phyloP scores from a whole-genome alignment of 2,113 vertebrate genomes.

The Australoheros scitulus region DNA sequence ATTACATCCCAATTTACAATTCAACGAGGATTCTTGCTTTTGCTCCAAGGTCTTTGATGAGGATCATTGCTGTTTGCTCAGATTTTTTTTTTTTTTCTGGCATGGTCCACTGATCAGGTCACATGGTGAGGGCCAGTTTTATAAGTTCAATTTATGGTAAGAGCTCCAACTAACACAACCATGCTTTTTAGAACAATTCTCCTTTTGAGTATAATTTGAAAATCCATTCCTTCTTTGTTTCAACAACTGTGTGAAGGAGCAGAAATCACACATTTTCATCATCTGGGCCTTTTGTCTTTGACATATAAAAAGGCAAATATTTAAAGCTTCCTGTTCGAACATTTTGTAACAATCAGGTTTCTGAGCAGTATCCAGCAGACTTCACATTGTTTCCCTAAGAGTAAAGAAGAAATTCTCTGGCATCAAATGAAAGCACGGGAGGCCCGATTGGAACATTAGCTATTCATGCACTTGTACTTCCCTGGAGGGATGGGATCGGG shows the following conservation, averaged over 20 bases:
- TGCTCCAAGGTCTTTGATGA: neutral
- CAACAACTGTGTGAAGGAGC: neutral
- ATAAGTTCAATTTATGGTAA: slow-evolving; percentile 22
- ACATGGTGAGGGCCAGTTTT: slow-evolving; percentile 21
- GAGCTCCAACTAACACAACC: neutral
- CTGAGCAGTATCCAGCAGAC: neutral
- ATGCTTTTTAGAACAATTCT: neutral
- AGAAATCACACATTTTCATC: slow-evolving; percentile 45
- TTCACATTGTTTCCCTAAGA: slow-evolving; percentile 35
- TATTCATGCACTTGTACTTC: slow-evolving; percentile 65
- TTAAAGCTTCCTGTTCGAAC: slow-evolving; percentile 33
- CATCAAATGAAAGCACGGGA: slow-evolving; percentile 64
- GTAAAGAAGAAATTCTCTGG: slow-evolving; percentile 55
- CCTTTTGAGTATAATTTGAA: neutral
- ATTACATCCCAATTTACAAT: slow-evolving; percentile 10
- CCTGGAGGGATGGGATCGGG: slow-evolving; percentile 55
- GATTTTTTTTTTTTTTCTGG: slow-evolving; percentile 5
- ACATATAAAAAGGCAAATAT: slow-evolving; percentile 10
- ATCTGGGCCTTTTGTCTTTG: slow-evolving; percentile 7
- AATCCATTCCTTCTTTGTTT: slow-evolving; percentile 15
- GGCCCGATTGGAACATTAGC: slow-evolving; percentile 55
- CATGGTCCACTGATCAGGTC: slow-evolving; percentile 11
- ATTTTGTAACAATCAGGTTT: slow-evolving; percentile 32
- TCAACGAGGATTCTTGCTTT: slow-evolving; percentile 12
- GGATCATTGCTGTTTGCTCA: neutral